Evolutionary conservation across 2,888 invertebrate genomes (phyloP).

Genomic region (Leptarthrus brevirostris): DNA sequence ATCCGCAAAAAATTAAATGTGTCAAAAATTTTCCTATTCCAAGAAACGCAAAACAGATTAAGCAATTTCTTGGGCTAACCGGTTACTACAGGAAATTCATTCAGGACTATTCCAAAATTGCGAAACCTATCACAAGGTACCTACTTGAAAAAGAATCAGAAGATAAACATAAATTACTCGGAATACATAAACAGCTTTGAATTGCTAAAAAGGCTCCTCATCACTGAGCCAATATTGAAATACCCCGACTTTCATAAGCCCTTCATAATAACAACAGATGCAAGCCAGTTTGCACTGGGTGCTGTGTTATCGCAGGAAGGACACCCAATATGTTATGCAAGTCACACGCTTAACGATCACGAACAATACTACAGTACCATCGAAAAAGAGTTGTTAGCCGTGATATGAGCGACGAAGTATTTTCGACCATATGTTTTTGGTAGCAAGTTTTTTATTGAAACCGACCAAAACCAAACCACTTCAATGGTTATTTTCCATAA

Average conservation of each 20-base stretch:
- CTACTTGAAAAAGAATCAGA: background rate
- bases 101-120: background rate
- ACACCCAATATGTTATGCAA: constrained; percentile 55
- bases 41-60: background rate
- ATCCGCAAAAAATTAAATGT: background rate
- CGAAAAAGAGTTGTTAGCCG: too few relatives aligned
- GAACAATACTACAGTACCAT: constrained; percentile 56
- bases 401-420: constrained; percentile 60
- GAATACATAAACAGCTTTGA: constrained; percentile 45
- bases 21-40: background rate
- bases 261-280: constrained; percentile 60
- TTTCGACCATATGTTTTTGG: constrained; percentile 62
- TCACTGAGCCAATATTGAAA: constrained; percentile 59
- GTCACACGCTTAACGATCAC: constrained; percentile 16
- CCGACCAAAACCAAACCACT: constrained; percentile 63
- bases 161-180: background rate
- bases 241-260: constrained; percentile 61
- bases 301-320: constrained; percentile 56
- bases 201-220: constrained; percentile 45
- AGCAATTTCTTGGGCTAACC: background rate
- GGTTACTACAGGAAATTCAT: too few relatives aligned
- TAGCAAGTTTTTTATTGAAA: constrained; percentile 61
- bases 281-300: constrained; percentile 57
- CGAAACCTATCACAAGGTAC: background rate
- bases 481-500: constrained; percentile 61